phyloP scores from a whole-genome alignment of 2,113 vertebrate genomes.

The Bettongia penicillata region DNA sequence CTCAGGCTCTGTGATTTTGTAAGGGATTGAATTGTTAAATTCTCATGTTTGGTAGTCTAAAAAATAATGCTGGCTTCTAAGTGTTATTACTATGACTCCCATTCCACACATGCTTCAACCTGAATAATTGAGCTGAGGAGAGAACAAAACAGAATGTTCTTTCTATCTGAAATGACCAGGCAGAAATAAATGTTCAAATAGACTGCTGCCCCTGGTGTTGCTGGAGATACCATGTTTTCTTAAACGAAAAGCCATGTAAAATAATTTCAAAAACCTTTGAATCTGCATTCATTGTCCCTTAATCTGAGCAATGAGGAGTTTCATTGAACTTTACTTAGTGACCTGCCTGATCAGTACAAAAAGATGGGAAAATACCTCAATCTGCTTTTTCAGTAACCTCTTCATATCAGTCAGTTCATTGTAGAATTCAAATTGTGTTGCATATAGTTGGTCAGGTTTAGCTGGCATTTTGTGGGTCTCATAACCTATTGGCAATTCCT shows the following conservation, averaged over 20 bases:
- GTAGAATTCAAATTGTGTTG: background rate
- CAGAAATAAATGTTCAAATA: background rate
- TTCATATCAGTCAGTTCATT: background rate
- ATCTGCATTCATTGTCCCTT: background rate
- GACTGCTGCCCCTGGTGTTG: background rate
- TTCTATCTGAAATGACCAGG: slow-evolving; percentile 3
- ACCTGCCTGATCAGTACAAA: background rate
- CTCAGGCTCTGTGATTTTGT: background rate
- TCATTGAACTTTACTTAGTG: background rate
- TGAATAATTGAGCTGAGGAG: slow-evolving; percentile 22
- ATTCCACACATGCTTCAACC: background rate
- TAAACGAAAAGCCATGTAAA: background rate
- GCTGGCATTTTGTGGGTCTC: background rate
- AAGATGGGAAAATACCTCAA: background rate
- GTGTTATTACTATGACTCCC: background rate
- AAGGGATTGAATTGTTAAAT: background rate
- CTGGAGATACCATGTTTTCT: slow-evolving; percentile 40
- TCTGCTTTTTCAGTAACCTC: slow-evolving; percentile 3
- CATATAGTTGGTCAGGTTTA: background rate
- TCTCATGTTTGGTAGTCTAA: background rate
- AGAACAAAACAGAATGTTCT: slow-evolving; percentile 15
- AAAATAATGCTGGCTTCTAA: background rate
- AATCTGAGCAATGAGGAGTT: background rate
- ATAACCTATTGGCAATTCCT: background rate
- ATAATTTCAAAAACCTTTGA: background rate